phyloP scores from a whole-genome alignment of 2,888 invertebrate species.

The Smittia sp. region DNA sequence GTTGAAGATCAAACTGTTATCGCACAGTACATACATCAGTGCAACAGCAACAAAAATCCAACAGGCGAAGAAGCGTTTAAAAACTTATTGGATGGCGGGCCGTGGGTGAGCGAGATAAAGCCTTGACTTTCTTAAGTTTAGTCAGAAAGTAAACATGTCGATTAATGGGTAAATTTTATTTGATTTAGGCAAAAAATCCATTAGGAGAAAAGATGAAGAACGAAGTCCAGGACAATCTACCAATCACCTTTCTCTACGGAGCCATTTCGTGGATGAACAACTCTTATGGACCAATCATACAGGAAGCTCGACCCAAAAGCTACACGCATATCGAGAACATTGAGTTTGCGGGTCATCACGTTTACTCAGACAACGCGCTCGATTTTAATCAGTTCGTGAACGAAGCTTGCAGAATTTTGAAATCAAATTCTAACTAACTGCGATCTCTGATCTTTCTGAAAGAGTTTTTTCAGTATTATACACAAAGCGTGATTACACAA shows the following conservation, averaged over 20 bases:
- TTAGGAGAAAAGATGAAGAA: constrained; percentile 76
- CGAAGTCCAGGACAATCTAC: constrained; percentile 65
- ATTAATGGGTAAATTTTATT: too few relatives aligned
- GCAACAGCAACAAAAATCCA: constrained; percentile 82
- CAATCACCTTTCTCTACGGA: constrained; percentile 88
- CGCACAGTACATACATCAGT: constrained; percentile 92
- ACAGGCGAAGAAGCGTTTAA: constrained; percentile 93
- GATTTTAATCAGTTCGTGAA: constrained; percentile 79
- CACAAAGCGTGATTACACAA: background rate
- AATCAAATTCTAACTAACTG: constrained; percentile 19
- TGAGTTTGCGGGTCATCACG: constrained; percentile 88
- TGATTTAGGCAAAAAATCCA: constrained; percentile 95
- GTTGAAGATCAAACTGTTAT: constrained; percentile 68
- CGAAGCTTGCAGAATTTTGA: constrained; percentile 61
- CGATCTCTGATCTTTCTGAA: too few relatives aligned
- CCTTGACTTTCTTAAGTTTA: too few relatives aligned
- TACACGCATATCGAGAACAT: constrained; percentile 83
- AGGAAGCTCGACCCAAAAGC: constrained; percentile 61
- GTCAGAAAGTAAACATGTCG: too few relatives aligned
- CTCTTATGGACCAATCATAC: constrained; percentile 73
- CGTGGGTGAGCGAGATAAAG: too few relatives aligned
- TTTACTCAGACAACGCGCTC: constrained; percentile 88
- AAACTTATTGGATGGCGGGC: constrained; percentile 69
- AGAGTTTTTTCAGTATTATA: background rate
- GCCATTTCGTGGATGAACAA: constrained; percentile 94